Conservation (phyloP, 1,140 invertebrate species). For the Zaprionus africanus region DNA sequence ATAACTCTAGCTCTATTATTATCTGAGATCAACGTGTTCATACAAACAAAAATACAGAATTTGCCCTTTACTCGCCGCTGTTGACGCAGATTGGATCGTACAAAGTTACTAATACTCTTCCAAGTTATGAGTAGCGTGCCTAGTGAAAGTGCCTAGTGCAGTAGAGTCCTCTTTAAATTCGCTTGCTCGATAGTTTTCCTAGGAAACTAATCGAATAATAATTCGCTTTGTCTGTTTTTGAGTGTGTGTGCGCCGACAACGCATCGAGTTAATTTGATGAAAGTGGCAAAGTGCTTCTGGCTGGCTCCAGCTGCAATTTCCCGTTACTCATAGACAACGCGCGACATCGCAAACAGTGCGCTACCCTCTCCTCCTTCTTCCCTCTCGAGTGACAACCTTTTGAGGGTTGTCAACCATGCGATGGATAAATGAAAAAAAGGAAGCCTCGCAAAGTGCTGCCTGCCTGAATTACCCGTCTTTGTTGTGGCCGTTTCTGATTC, state of each 20-base stretch:
- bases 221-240: background rate
- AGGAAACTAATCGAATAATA: background rate
- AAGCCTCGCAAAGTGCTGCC: constrained; percentile 16
- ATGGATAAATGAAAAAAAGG: background rate
- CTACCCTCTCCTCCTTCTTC: background rate
- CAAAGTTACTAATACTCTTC: too few species aligned
- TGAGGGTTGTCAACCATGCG: background rate
- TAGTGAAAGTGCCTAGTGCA: background rate
- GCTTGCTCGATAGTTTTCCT: background rate
- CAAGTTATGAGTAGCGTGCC: background rate
- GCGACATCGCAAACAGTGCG: background rate
- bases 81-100: too few species aligned
- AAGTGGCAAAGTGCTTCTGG: constrained; percentile 2
- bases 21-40: too few species aligned
- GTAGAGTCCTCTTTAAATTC: too few species aligned
- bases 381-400: constrained; percentile 24
- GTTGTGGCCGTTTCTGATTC: constrained; percentile 57
- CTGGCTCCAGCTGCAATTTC: background rate
- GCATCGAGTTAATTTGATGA: constrained; percentile 1
- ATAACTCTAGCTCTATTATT: too few species aligned
- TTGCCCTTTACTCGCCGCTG: too few species aligned
- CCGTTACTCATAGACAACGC: constrained; percentile 17
- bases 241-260: background rate
- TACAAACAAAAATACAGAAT: too few species aligned
- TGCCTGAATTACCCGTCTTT: constrained; percentile 57